Percentiles rank a stretch among this genome's conserved stretches.
Conservation (phyloP, 2,797 vertebrate species). For the Acropternis orthonyx region DNA sequence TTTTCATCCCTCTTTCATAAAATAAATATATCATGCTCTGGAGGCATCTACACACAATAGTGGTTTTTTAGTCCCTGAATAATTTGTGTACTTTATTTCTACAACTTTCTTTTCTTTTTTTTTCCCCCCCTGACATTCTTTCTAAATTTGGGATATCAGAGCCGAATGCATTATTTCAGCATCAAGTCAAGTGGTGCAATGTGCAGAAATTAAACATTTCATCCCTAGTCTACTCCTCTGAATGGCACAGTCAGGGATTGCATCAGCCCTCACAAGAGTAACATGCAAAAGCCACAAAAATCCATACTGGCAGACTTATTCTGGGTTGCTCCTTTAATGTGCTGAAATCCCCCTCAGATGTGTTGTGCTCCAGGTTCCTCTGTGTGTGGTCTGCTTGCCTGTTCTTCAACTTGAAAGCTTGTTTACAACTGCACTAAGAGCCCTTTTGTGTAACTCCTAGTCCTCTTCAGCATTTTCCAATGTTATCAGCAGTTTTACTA, state of each 20-base stretch:
- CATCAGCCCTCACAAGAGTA: not conserved
- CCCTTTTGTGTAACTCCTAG: not conserved
- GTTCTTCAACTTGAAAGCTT: not conserved
- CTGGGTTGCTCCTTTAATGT: not conserved
- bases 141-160: not conserved
- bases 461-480: not conserved
- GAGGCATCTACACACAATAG: not conserved
- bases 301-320: not conserved
- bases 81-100: not conserved
- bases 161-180: not conserved
- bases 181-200: not conserved
- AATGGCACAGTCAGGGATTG: not conserved
- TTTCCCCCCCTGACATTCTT: fast-evolving
- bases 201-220: not conserved
- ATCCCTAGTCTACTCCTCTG: not conserved
- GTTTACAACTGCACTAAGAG: not conserved
- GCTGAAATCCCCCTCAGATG: not conserved
- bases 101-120: not conserved
- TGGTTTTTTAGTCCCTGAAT: not conserved
- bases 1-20: not conserved
- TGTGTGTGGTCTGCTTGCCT: not conserved
- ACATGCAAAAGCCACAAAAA: not conserved
- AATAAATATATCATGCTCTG: not conserved
- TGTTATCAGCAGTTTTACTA: constrained; percentile 5
- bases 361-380: not conserved